phyloP scores from a whole-genome alignment of 1,140 invertebrate genomes.

The Littorina saxatilis region DNA sequence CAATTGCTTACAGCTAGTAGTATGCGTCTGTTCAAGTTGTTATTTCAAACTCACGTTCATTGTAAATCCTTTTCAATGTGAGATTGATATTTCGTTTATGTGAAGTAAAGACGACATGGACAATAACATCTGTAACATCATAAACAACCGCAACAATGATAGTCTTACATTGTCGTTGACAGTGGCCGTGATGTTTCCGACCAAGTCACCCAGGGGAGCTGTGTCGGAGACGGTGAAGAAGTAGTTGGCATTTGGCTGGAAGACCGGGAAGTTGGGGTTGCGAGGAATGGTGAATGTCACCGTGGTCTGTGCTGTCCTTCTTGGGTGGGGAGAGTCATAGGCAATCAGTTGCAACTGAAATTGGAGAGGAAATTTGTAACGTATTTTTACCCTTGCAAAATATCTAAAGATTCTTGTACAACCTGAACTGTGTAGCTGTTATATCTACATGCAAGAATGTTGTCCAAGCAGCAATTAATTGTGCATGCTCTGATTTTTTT shows the following conservation, averaged over 20 bases:
- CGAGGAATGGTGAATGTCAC: slow-evolving; percentile 49
- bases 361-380: slow-evolving; percentile 12
- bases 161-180: slow-evolving; percentile 59
- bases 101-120: no score
- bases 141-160: no score
- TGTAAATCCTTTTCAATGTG: no score
- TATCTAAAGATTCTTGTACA: no score
- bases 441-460: no score
- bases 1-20: neutral
- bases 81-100: no score
- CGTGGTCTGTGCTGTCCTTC: slow-evolving; percentile 78
- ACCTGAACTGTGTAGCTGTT: no score
- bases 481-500: no score
- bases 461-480: no score
- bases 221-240: slow-evolving; percentile 86
- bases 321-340: slow-evolving; percentile 90
- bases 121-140: no score
- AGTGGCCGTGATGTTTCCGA: slow-evolving; percentile 80
- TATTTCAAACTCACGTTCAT: no score
- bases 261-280: slow-evolving; percentile 54
- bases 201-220: slow-evolving; percentile 73
- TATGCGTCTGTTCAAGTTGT: neutral
- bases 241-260: slow-evolving; percentile 83
- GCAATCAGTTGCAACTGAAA: slow-evolving; percentile 85
- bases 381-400: no score